Evolutionary conservation across 1,140 invertebrate genomes (phyloP).

Genomic region (Venturia canescens): DNA sequence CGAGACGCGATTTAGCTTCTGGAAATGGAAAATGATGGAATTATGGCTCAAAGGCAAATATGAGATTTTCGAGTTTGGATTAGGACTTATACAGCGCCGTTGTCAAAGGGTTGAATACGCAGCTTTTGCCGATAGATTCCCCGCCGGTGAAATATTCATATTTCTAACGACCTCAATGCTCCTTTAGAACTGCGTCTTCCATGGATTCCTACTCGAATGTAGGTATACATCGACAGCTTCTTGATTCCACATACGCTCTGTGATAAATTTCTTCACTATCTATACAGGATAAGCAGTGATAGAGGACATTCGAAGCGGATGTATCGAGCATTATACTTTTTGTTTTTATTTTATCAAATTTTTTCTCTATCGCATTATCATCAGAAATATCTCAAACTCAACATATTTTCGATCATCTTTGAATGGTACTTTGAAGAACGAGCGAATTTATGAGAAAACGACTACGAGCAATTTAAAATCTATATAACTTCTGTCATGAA

Average conservation of each 20-base stretch:
- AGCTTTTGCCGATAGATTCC: constrained; percentile 21
- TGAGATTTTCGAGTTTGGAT: constrained; percentile 66
- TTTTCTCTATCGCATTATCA: no score
- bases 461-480: no score
- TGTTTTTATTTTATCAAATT: no score
- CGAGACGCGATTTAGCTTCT: not conserved
- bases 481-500: no score
- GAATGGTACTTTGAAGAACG: no score
- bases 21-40: not conserved
- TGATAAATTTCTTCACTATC: no score
- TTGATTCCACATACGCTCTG: not conserved
- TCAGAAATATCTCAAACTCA: no score
- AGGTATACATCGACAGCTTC: not conserved
- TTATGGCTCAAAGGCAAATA: constrained; percentile 60
- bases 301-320: no score
- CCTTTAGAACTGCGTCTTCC: constrained; percentile 15
- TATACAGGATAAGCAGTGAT: no score
- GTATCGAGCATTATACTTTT: no score
- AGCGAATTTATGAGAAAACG: no score
- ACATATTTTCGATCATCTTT: no score
- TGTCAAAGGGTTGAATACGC: constrained; percentile 6
- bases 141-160: not conserved
- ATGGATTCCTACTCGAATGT: not conserved
- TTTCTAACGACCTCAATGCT: not conserved
- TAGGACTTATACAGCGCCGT: constrained; percentile 49